A percentile compares a stretch with the other conserved stretches of the same genome.
These are phyloP conservation scores for Oxytorus armatus DNA, from an alignment of 2,888 invertebrate species.

Conservation along the genomic window DNA sequence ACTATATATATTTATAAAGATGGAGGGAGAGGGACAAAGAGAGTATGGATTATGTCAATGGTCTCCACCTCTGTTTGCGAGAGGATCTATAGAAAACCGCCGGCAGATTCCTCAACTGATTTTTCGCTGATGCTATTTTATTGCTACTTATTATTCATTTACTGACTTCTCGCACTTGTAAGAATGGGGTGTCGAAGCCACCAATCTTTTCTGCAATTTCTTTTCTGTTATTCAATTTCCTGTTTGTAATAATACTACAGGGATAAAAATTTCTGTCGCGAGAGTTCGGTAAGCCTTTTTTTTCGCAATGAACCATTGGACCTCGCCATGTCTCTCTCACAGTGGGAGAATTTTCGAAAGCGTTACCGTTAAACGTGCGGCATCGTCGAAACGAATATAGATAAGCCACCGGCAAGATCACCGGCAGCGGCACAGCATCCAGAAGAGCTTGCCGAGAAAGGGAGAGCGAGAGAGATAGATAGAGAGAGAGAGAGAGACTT, in stretches of 20 bases:
- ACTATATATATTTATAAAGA: background rate
- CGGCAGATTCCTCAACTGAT: conserved; percentile 46
- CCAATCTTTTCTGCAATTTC: background rate
- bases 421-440: conserved; percentile 26
- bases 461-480: background rate
- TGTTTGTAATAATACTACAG: background rate
- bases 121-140: conserved; percentile 23
- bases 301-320: conserved; percentile 16
- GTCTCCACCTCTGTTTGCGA: conserved; percentile 39
- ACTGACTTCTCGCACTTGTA: background rate
- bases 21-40: background rate
- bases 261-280: background rate
- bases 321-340: conserved; percentile 11
- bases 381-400: conserved; percentile 61
- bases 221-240: background rate
- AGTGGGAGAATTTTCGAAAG: conserved; percentile 54
- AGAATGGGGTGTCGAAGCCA: background rate
- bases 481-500: conserved; percentile 24
- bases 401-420: conserved; percentile 40
- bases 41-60: conserved; percentile 13
- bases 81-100: conserved; percentile 20
- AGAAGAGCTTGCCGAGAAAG: conserved; percentile 32
- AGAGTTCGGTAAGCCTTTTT: conserved; percentile 27
- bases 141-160: conserved; percentile 23
- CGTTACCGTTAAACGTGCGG: conserved; percentile 55